phyloP scores from a whole-genome alignment of 2,113 vertebrate species.

The Myotis davidii region DNA sequence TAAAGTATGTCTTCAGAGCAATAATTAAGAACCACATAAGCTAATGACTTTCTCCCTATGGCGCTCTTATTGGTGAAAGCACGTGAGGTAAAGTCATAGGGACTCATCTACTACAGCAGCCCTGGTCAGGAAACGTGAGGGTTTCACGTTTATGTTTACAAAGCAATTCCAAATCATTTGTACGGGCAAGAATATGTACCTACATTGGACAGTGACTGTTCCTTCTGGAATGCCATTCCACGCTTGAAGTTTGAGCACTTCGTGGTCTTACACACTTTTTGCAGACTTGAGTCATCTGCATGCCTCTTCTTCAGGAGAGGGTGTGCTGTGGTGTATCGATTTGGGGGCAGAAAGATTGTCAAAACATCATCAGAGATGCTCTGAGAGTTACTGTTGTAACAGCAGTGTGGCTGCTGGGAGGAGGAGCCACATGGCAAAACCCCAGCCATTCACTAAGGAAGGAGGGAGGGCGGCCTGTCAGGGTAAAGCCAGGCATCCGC shows the following conservation, averaged over 20 bases:
- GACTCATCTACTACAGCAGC: background rate
- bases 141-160: conserved; percentile 28
- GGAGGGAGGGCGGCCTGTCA: background rate
- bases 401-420: background rate
- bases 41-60: conserved; percentile 53
- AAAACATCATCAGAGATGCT: background rate
- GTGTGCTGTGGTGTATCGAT: background rate
- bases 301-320: background rate
- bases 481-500: background rate
- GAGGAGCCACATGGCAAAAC: background rate
- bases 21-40: conserved; percentile 54
- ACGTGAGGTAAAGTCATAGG: conserved; percentile 36
- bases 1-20: conserved; percentile 50
- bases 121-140: background rate
- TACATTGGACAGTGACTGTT: background rate
- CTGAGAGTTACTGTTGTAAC: background rate
- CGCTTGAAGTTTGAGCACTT: background rate
- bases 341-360: background rate
- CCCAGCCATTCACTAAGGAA: background rate
- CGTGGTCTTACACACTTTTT: background rate
- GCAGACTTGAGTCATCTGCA: background rate
- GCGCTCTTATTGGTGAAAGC: conserved; percentile 37
- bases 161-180: conserved; percentile 25
- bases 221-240: background rate
- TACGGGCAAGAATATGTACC: background rate